phyloP scores from a whole-genome alignment of 2,888 invertebrate species.

The Latrodectus hesperus region DNA sequence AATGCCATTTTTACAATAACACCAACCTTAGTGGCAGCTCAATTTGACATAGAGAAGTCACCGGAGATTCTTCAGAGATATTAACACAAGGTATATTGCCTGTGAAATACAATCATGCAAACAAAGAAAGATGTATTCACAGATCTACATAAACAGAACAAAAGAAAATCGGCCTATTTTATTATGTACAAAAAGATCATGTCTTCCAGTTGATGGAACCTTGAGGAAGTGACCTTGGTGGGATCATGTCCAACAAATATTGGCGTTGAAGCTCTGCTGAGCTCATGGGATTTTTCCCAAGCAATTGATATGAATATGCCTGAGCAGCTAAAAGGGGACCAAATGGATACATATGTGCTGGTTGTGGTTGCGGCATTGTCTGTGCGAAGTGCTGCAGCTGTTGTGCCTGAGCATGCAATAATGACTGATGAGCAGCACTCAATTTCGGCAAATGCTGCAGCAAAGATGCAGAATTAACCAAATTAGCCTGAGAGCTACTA shows the following conservation, averaged over 20 bases:
- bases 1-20: constrained; percentile 27
- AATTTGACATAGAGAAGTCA: constrained; percentile 58
- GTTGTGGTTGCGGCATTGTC: constrained; percentile 81
- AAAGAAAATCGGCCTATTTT: constrained; percentile 13
- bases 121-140: constrained; percentile 24
- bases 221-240: constrained; percentile 74
- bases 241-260: constrained; percentile 97
- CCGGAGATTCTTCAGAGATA: constrained; percentile 62
- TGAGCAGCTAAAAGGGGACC: constrained; percentile 82
- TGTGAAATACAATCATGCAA: constrained; percentile 58
- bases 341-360: constrained; percentile 86
- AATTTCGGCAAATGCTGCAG: constrained; percentile 71
- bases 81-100: constrained; percentile 19
- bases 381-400: constrained; percentile 84
- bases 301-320: constrained; percentile 75
- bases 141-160: constrained; percentile 49
- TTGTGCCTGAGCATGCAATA: constrained; percentile 71
- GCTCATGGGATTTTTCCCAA: constrained; percentile 73
- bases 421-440: constrained; percentile 71
- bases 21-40: constrained; percentile 24
- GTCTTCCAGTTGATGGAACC: constrained; percentile 71
- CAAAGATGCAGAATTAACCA: constrained; percentile 73
- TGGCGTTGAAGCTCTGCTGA: constrained; percentile 84
- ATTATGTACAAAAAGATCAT: constrained; percentile 67
- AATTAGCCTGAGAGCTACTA: constrained; percentile 45